Conservation (phyloP, 2,888 invertebrate species). For the Spisula solida region DNA sequence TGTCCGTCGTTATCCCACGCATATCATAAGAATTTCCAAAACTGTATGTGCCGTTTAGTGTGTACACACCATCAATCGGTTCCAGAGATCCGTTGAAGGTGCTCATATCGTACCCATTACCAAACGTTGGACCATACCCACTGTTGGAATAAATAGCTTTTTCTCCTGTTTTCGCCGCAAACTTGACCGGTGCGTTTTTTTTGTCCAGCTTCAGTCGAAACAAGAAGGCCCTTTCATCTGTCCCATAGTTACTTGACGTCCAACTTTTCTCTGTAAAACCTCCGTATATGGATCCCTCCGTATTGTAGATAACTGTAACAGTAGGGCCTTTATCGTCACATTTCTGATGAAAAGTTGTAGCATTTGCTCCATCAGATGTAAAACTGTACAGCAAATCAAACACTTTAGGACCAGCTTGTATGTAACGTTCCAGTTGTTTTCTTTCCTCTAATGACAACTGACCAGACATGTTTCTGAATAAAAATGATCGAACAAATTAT, state of each 20-base stretch:
- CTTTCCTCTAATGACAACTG: constrained; percentile 45
- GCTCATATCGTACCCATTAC: constrained; percentile 43
- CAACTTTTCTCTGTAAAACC: constrained; percentile 69
- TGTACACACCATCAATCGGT: constrained; percentile 32
- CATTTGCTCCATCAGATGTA: constrained; percentile 65
- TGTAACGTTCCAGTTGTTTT: constrained; percentile 67
- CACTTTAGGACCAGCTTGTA: constrained; percentile 55
- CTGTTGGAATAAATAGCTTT: constrained; percentile 10
- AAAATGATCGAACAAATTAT: too few relatives aligned
- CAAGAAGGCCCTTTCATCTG: constrained; percentile 54
- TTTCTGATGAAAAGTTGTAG: constrained; percentile 69
- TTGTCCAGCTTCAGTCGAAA: constrained; percentile 57
- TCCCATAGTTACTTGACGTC: constrained; percentile 46
- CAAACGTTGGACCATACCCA: constrained; percentile 61
- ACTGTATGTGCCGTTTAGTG: constrained; percentile 33
- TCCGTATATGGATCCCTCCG: constrained; percentile 68
- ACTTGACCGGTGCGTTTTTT: constrained; percentile 25
- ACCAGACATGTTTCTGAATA: constrained; percentile 8
- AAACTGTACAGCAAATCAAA: constrained; percentile 70
- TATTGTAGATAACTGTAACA: constrained; percentile 72
- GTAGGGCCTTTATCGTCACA: constrained; percentile 76
- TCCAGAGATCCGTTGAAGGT: constrained; percentile 43
- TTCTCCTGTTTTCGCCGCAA: background rate
- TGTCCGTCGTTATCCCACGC: constrained; percentile 37
- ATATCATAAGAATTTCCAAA: constrained; percentile 43